A percentile compares a stretch with the other conserved stretches of the same genome.
phyloP scores from a whole-genome alignment of 2,113 vertebrate genomes.

The Oreocharis arfaki region DNA sequence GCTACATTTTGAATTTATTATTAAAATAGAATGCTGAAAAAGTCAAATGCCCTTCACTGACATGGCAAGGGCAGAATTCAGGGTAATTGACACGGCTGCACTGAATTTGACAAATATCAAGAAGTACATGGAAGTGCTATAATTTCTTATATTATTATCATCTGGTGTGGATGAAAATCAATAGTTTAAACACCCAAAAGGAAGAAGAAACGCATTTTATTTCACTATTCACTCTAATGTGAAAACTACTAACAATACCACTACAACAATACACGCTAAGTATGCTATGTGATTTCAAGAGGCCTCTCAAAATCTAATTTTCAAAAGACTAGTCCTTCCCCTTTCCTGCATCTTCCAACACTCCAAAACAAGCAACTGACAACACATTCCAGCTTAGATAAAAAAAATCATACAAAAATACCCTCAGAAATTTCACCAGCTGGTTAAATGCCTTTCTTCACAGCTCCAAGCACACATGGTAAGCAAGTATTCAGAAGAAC shows the following conservation, averaged over 20 bases:
- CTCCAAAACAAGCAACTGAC: not conserved
- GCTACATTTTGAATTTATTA: not conserved
- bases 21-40: not conserved
- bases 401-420: not conserved
- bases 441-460: not conserved
- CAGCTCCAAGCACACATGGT: not conserved
- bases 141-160: not conserved
- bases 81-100: not conserved
- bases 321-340: not conserved
- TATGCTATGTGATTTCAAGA: not conserved
- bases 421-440: not conserved
- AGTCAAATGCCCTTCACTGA: not conserved
- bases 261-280: not conserved
- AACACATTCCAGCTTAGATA: not conserved
- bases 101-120: not conserved
- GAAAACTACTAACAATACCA: not conserved
- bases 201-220: not conserved
- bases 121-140: not conserved
- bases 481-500: not conserved
- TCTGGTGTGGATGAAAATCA: not conserved
- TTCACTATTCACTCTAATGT: not conserved
- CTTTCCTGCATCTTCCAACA: not conserved
- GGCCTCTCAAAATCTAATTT: not conserved
- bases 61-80: not conserved
- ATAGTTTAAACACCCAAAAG: not conserved